These are phyloP conservation scores for Dryadula phaetusa DNA, from an alignment of 2,888 invertebrate species.

Conservation along the genomic window DNA sequence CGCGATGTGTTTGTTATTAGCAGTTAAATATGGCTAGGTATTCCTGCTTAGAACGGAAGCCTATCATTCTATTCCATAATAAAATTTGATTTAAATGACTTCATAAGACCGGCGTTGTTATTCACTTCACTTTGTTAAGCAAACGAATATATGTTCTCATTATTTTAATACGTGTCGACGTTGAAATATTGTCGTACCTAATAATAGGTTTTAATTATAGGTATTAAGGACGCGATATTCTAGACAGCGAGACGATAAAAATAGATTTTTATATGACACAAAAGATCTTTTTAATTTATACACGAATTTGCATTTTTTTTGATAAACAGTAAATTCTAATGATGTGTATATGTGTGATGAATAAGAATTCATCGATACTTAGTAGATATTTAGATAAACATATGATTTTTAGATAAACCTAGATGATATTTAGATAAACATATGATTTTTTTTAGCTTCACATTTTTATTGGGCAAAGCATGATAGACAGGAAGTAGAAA, in stretches of 20 bases:
- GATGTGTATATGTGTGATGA: no score
- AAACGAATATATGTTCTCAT: no score
- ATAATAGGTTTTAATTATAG: conserved; percentile 17
- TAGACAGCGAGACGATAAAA: conserved; percentile 10
- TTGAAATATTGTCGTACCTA: conserved; percentile 40
- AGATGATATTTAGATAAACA: no score
- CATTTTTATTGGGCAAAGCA: no score
- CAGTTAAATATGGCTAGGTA: conserved; percentile 40
- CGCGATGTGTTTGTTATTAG: conserved; percentile 36
- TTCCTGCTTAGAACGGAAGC: conserved; percentile 42
- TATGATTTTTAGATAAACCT: no score
- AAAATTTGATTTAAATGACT: conserved; percentile 47
- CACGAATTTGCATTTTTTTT: no score
- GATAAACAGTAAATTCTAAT: no score
- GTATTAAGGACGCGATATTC: not conserved
- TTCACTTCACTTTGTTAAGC: not conserved
- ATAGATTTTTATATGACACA: conserved; percentile 14
- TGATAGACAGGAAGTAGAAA: no score
- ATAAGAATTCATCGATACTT: no score
- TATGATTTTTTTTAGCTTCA: no score
- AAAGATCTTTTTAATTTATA: no score
- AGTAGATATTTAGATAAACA: no score
- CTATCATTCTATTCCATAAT: conserved; percentile 41
- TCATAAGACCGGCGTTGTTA: conserved; percentile 30
- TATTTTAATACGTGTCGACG: conserved; percentile 56